A percentile compares a stretch with the other conserved stretches of the same genome.
Conservation (phyloP, 2,888 invertebrate genomes). For the Abrostola tripartita region DNA sequence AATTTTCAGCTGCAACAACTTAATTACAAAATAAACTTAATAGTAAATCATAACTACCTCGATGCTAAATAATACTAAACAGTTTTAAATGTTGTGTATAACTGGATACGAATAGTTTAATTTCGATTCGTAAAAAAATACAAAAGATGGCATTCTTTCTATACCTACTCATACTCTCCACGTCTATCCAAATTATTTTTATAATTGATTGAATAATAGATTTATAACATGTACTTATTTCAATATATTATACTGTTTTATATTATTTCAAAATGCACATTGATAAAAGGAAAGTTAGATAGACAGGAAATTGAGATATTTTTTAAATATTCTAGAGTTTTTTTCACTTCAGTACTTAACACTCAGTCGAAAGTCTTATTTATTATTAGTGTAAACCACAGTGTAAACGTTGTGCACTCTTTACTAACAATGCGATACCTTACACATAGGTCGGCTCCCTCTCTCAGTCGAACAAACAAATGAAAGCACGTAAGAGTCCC, state of each 20-base stretch:
- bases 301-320: conserved; percentile 39
- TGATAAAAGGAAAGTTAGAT: conserved; percentile 37
- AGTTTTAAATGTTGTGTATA: conserved; percentile 21
- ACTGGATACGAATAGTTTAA: conserved; percentile 54
- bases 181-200: conserved; percentile 44
- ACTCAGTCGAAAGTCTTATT: conserved; percentile 51
- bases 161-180: conserved; percentile 36
- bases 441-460: conserved; percentile 45
- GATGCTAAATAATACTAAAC: conserved; percentile 35
- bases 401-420: conserved; percentile 30
- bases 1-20: conserved; percentile 44
- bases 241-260: conserved; percentile 12
- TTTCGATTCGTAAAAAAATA: conserved; percentile 72
- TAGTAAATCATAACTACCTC: conserved; percentile 41
- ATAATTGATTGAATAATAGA: conserved; percentile 28
- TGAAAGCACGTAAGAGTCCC: conserved; percentile 83
- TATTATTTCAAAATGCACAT: conserved; percentile 34
- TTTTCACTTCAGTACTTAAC: conserved; percentile 47
- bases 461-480: conserved; percentile 87
- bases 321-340: conserved; percentile 25
- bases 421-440: conserved; percentile 19
- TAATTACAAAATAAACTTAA: conserved; percentile 24
- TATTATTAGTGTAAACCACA: conserved; percentile 17
- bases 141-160: conserved; percentile 66
- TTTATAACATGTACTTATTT: conserved; percentile 26